These are phyloP conservation scores for Hippoglossus stenolepis DNA, from an alignment of 2,113 vertebrate species.

Conservation along the genomic window DNA sequence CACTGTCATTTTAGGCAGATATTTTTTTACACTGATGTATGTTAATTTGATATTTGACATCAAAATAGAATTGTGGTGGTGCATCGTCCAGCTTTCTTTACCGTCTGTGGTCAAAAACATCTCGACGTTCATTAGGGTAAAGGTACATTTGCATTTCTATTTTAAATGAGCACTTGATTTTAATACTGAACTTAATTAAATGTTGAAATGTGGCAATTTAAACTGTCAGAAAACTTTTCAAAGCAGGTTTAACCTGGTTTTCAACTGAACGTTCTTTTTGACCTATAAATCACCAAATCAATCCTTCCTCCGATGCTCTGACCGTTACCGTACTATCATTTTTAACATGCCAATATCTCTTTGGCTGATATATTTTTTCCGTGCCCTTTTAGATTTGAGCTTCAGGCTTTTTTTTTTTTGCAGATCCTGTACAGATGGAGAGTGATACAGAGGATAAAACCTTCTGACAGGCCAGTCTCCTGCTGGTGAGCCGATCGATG, in stretches of 20 bases:
- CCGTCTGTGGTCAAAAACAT: not conserved
- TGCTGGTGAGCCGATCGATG: slow-evolving; percentile 68
- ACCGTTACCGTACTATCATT: not conserved
- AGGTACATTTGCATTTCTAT: not conserved
- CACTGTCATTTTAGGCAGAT: too few species aligned
- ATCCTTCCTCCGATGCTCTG: too few species aligned
- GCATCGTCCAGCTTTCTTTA: too few species aligned
- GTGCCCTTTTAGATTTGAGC: slow-evolving; percentile 29
- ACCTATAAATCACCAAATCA: not conserved
- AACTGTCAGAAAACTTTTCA: not conserved
- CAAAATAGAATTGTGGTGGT: too few species aligned
- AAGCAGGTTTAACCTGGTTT: not conserved
- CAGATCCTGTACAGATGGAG: slow-evolving; percentile 31
- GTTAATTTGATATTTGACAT: too few species aligned
- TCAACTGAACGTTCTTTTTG: not conserved
- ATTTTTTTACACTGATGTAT: too few species aligned
- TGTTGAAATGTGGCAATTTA: not conserved
- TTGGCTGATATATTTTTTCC: not conserved
- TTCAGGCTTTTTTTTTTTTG: not conserved
- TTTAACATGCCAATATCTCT: not conserved
- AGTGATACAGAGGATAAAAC: slow-evolving; percentile 63
- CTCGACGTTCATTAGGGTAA: not conserved
- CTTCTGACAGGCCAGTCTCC: slow-evolving; percentile 72
- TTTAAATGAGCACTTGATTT: not conserved
- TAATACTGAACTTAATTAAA: not conserved